Conservation (phyloP, 1,140 invertebrate genomes). For the Stegodyphus dumicola region DNA sequence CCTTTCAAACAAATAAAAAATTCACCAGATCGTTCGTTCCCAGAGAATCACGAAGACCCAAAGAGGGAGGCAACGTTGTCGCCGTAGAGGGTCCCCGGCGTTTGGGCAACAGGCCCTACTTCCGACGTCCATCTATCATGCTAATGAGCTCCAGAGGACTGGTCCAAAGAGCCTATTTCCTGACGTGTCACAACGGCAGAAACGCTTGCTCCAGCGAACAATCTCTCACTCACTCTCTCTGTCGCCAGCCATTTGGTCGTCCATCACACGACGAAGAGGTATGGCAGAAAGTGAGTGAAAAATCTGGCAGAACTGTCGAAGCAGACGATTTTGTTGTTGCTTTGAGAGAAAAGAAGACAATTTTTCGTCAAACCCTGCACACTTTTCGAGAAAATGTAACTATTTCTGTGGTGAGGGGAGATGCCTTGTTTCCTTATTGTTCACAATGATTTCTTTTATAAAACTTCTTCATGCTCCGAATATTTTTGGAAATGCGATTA, state of each 20-base stretch:
- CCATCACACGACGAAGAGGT: slow-evolving; percentile 14
- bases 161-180: slow-evolving; percentile 36
- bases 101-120: slow-evolving; percentile 40
- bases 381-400: too few relatives aligned
- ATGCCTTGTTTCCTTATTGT: too few relatives aligned
- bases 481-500: too few relatives aligned
- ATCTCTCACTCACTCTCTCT: background rate
- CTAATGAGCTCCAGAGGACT: slow-evolving; percentile 20
- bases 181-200: slow-evolving; percentile 33
- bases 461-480: too few relatives aligned
- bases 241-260: slow-evolving; percentile 9
- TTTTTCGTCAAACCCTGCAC: too few relatives aligned
- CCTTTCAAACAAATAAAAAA: too few relatives aligned
- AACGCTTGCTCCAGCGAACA: slow-evolving; percentile 11
- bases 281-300: background rate
- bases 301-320: slow-evolving; percentile 47
- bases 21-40: too few relatives aligned
- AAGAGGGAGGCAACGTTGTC: too few relatives aligned
- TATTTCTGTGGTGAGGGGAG: too few relatives aligned
- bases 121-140: slow-evolving; percentile 49
- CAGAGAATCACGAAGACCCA: too few relatives aligned
- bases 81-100: too few relatives aligned
- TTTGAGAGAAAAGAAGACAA: background rate
- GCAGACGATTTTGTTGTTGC: slow-evolving; percentile 38
- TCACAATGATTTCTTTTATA: too few relatives aligned